Evolutionary conservation across 2,888 invertebrate species (phyloP).

Genomic region (Clostera curtula): DNA sequence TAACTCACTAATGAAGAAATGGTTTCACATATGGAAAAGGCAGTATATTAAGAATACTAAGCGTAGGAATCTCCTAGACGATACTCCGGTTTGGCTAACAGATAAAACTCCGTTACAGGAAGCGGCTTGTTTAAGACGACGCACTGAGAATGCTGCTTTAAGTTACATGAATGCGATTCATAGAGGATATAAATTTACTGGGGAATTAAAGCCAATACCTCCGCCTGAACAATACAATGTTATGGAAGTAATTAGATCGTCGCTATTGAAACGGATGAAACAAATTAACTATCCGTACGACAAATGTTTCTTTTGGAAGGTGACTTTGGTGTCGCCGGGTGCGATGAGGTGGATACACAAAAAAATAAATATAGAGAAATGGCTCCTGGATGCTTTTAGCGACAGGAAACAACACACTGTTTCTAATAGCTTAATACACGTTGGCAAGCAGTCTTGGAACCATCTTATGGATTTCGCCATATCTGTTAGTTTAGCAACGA

Average conservation of each 20-base stretch:
- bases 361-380: constrained; percentile 61
- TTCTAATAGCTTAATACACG: constrained; percentile 48
- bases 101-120: constrained; percentile 48
- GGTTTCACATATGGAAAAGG: constrained; percentile 52
- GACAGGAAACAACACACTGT: constrained; percentile 47
- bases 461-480: constrained; percentile 63
- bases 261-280: constrained; percentile 61
- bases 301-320: constrained; percentile 76
- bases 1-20: constrained; percentile 50
- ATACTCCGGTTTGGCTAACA: constrained; percentile 63
- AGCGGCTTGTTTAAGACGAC: constrained; percentile 40
- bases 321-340: constrained; percentile 75
- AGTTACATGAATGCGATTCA: constrained; percentile 58
- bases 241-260: constrained; percentile 62
- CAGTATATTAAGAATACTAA: constrained; percentile 46
- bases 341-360: constrained; percentile 52
- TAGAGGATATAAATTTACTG: constrained; percentile 53
- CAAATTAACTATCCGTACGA: constrained; percentile 59
- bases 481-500: constrained; percentile 50
- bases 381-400: constrained; percentile 61
- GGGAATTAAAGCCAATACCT: constrained; percentile 43
- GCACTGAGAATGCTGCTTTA: constrained; percentile 43
- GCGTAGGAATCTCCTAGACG: constrained; percentile 49
- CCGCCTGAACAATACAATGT: constrained; percentile 49
- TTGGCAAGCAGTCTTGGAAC: constrained; percentile 63